Percentiles rank a stretch among this genome's conserved stretches.
Evolutionary conservation across 2,113 vertebrate genomes (phyloP).

Genomic region (Perccottus glenii): DNA sequence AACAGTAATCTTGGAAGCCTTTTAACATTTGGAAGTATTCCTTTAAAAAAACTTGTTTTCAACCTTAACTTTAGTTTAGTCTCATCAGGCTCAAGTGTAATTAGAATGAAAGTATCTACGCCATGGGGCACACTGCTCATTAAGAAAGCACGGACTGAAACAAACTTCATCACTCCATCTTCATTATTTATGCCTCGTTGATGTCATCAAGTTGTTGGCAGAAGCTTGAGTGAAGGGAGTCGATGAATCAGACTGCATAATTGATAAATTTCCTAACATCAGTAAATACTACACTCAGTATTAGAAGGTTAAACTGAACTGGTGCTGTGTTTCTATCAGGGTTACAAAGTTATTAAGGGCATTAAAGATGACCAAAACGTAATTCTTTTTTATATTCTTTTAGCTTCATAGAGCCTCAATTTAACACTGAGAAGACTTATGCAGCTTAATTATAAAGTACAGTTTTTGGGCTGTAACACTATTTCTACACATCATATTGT

Average conservation of each 20-base stretch:
- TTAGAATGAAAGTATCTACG: not conserved
- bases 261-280: not conserved
- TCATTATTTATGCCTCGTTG: not conserved
- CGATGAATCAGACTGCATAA: not conserved
- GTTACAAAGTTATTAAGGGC: too few relatives aligned
- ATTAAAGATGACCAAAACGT: too few relatives aligned
- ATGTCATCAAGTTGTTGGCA: not conserved
- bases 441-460: too few relatives aligned
- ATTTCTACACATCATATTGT: too few relatives aligned
- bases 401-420: too few relatives aligned
- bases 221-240: not conserved
- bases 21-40: not conserved
- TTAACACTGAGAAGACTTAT: too few relatives aligned
- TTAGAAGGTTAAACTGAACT: too few relatives aligned
- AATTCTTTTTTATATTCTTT: too few relatives aligned
- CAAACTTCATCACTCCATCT: not conserved
- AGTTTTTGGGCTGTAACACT: too few relatives aligned
- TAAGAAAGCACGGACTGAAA: not conserved
- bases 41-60: not conserved
- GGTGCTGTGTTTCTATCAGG: too few relatives aligned
- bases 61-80: not conserved
- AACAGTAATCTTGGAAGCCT: slow-evolving; percentile 1
- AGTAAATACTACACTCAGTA: not conserved
- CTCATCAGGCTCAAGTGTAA: not conserved
- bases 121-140: not conserved